phyloP scores from a whole-genome alignment of 1,140 invertebrate genomes.

The Cydia pomonella region DNA sequence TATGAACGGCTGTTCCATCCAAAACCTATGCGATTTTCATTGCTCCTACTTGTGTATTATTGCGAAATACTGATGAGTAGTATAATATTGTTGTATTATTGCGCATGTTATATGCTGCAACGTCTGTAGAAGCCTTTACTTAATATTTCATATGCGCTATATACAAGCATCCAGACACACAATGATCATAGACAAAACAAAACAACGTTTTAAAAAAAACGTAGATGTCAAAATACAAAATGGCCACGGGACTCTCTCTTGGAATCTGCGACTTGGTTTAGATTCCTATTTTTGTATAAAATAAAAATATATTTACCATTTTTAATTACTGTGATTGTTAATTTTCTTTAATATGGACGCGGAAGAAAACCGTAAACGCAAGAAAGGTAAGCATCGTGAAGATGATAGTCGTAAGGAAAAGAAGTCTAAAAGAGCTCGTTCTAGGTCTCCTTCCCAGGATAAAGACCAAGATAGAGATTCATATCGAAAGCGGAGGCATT shows the following conservation, averaged over 20 bases:
- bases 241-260: slow-evolving; percentile 12
- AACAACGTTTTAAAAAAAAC: not conserved
- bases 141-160: too few species aligned
- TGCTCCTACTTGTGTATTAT: too few species aligned
- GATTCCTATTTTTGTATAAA: not conserved
- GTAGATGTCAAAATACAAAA: slow-evolving; percentile 25
- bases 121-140: too few species aligned
- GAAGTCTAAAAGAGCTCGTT: slow-evolving; percentile 56
- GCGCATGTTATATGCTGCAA: too few species aligned
- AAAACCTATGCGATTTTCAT: too few species aligned
- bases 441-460: slow-evolving; percentile 56
- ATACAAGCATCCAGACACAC: not conserved
- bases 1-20: too few species aligned
- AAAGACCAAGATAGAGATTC: slow-evolving; percentile 48
- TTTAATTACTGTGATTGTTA: not conserved
- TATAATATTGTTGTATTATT: too few species aligned
- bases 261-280: not conserved
- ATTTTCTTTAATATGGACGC: slow-evolving; percentile 50
- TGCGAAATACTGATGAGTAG: too few species aligned
- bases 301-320: not conserved
- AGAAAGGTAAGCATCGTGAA: slow-evolving; percentile 58
- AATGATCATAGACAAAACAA: not conserved
- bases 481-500: slow-evolving; percentile 63
- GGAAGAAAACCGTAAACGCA: slow-evolving; percentile 56
- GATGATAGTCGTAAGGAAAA: slow-evolving; percentile 57